Conservation (phyloP, 2,797 vertebrate genomes). For the Zenarchopterus dispar region DNA sequence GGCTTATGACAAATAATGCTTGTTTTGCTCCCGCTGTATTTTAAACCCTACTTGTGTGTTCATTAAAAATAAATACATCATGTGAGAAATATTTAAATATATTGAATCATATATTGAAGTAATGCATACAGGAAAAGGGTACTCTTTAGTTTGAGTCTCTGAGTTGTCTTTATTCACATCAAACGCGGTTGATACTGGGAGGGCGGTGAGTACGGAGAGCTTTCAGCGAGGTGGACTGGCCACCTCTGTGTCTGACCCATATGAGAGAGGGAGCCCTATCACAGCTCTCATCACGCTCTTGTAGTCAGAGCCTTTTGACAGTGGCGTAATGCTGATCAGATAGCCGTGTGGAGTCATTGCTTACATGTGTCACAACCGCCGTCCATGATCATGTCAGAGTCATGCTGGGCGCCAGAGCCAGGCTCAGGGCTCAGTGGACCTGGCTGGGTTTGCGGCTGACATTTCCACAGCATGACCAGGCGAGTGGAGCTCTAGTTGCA, state of each 20-base stretch:
- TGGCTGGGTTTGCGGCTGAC: slow-evolving; percentile 76
- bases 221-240: slow-evolving; percentile 44
- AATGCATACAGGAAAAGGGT: slow-evolving; percentile 12
- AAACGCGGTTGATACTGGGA: slow-evolving; percentile 3
- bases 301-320: slow-evolving; percentile 73
- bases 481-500: slow-evolving; percentile 56
- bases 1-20: slow-evolving; percentile 78
- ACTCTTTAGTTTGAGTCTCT: slow-evolving; percentile 3
- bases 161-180: not conserved
- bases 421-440: slow-evolving; percentile 71
- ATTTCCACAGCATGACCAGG: slow-evolving; percentile 81
- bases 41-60: slow-evolving; percentile 67
- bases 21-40: slow-evolving; percentile 69
- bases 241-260: slow-evolving; percentile 57
- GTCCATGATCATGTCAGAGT: slow-evolving; percentile 75
- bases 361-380: slow-evolving; percentile 81
- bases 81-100: slow-evolving; percentile 39
- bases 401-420: slow-evolving; percentile 69
- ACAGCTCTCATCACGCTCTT: slow-evolving; percentile 69
- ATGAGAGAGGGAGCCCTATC: slow-evolving; percentile 69
- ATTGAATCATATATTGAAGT: slow-evolving; percentile 20
- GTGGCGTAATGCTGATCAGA: slow-evolving; percentile 81
- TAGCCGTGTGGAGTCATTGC: slow-evolving; percentile 81
- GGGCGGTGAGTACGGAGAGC: not conserved
- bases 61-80: slow-evolving; percentile 70